Evolutionary conservation across 2,113 vertebrate species (phyloP), one percentile per base, ranked within the genome.

Genomic region (Oryzias javanicus): DNA sequence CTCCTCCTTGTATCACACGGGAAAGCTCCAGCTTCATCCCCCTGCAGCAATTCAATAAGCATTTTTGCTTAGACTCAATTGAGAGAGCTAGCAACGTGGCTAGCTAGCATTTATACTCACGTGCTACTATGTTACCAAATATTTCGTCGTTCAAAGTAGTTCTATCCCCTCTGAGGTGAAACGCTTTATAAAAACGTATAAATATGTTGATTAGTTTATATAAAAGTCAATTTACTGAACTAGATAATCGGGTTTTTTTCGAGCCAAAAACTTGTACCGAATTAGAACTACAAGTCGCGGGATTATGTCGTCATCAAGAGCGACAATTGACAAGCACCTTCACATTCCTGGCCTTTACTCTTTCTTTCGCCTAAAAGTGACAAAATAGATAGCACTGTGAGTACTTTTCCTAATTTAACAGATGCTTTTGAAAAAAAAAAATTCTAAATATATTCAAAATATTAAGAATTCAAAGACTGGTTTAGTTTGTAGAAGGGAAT

Each of bases 11-110:
- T 25, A 88, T 72, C 49, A 93, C 89, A 5, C 90, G 91, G 29
- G 79, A 88, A 69, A 98, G 80, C 60, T 83, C 89, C 76, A 98
- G 29, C 80, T 91, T 93, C 94, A 98, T 94, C 73, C 44, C 83
- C 46, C 49, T 55, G 42, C 67, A n/a, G 42, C 67, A n/a, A 24
- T 66, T 53, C 42, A 45, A 40, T 20, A 7, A 22, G 22, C 10
- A 35, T 12, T 35, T n/a, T 10, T 0, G 8, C 35, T 12, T 22
- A 3, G 20, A 5, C 4, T 42, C 2, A 15, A 50, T 24, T 6
- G 60, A 14, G 60, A 48, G 72, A 70, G 24, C 45, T 70, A 77
- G 78, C 63, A 55, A 74, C 67, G 46, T 27, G 18, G 82, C 78
- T 79, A 72, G 19, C 42, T 46, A 70, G 29, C 55, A 6, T 16